Percentiles rank a stretch among this genome's conserved stretches.
phyloP scores from a whole-genome alignment of 35 echinoderm and acorn worm species.

The Eucidaris tribuloides region DNA sequence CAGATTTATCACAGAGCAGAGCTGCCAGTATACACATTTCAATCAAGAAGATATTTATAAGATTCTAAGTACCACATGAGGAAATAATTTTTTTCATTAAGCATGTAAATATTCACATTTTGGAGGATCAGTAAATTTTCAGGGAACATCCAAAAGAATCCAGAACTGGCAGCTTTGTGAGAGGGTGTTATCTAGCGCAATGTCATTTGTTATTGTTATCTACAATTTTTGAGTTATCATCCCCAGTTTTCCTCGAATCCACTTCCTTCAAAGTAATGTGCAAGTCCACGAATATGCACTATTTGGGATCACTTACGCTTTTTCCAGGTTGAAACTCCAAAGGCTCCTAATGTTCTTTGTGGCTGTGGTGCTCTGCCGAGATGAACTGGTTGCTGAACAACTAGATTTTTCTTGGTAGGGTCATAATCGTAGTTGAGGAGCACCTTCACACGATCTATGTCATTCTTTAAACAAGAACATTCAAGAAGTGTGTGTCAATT shows the following conservation, averaged over 20 bases:
- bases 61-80: too few relatives aligned
- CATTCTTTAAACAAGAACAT: conserved; percentile 67
- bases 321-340: conserved; percentile 30
- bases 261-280: neutral
- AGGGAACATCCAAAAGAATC: too few relatives aligned
- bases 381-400: neutral
- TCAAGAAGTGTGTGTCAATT: too few relatives aligned
- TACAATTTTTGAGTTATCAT: neutral
- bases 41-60: too few relatives aligned
- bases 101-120: too few relatives aligned
- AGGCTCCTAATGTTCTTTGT: conserved; percentile 2
- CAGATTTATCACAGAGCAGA: too few relatives aligned
- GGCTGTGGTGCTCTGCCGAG: neutral
- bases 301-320: neutral
- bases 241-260: neutral
- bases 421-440: conserved; percentile 73
- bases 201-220: neutral
- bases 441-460: conserved; percentile 73
- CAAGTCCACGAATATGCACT: neutral
- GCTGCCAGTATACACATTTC: too few relatives aligned
- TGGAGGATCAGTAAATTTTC: too few relatives aligned
- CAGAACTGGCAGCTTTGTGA: too few relatives aligned
- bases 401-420: neutral
- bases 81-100: too few relatives aligned
- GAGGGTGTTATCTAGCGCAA: neutral